Base-by-base conservation (phyloP, 1,140 invertebrate species). In the Drosophila cardini region DNA sequence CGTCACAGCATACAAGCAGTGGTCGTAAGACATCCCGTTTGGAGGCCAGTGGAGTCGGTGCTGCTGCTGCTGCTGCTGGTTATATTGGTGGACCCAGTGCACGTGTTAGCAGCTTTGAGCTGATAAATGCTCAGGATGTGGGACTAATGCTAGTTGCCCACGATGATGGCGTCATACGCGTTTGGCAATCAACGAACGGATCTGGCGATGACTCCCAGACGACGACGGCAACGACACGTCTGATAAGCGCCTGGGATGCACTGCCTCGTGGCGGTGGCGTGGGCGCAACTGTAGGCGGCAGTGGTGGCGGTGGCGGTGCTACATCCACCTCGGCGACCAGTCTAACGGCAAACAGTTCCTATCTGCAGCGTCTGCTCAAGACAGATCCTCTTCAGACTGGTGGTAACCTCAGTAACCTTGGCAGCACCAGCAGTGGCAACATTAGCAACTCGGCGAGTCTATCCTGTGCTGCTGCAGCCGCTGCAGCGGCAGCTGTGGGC, bases 81-180 rank as follows among this genome's bases (percentile, higher is more conserved):
- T 4, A 26, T 26, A 26, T 5, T 3, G 21, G 21, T 26, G 21
- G 21, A 26, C n/a, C 11, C 0, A 77, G 76, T 5, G 78, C 95
- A 21, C 94, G 95, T 52, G 95, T 99, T 40, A 96, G 97, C 7
- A 94, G 96, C 36, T 93, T 98, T 34, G 96, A 98, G 79, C 97
- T 97, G 92, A 92, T 98, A n/a, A 98, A 99, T 93, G 94, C 96
- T 56, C 97, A 98, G 90, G 96, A 98, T 90, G 93, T 95, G 61
- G 93, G 95, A 1, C 50, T 92, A 5, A 76, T 93, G 62, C 62
- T 93, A 55, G 92, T 84, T 38, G 93, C 93, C 6, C 93, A 94
- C 85, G 92, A 90, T 1, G 93, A 94, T 90, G 93, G 93, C 10
- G 78, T 92, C 8, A 91, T 94, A 68, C 91, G 93, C 18, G 92